Conservation (phyloP, 2,888 invertebrate genomes). For the Halictus quadricinctus region DNA sequence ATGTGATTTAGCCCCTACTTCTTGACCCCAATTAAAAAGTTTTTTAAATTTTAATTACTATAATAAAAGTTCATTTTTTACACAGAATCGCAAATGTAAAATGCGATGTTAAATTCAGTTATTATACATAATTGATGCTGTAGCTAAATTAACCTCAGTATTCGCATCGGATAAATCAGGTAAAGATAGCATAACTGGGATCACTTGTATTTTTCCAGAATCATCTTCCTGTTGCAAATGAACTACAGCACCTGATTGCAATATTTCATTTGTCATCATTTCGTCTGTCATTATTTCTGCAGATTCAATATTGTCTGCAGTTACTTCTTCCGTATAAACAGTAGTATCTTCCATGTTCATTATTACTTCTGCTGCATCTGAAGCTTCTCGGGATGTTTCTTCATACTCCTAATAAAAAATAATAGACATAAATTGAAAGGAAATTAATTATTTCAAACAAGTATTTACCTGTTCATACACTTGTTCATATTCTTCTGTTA, state of each 20-base stretch:
- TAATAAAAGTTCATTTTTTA: constrained; percentile 54
- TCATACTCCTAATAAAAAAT: constrained; percentile 77
- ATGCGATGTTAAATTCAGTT: constrained; percentile 65
- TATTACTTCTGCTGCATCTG: constrained; percentile 77
- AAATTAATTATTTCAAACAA: not conserved
- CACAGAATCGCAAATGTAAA: constrained; percentile 29
- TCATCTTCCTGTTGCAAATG: constrained; percentile 78
- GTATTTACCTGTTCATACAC: constrained; percentile 70
- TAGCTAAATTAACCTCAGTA: constrained; percentile 78
- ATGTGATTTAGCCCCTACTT: constrained; percentile 53
- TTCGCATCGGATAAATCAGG: constrained; percentile 78
- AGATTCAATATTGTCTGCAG: constrained; percentile 76
- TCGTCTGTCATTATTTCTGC: constrained; percentile 77
- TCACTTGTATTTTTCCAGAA: constrained; percentile 79
- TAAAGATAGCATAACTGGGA: constrained; percentile 79
- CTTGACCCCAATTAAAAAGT: constrained; percentile 47
- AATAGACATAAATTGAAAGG: not conserved
- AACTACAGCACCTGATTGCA: constrained; percentile 78
- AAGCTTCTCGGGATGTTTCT: constrained; percentile 77
- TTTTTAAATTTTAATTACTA: constrained; percentile 40
- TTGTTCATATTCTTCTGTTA: constrained; percentile 69
- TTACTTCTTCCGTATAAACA: constrained; percentile 81
- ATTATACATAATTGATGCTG: constrained; percentile 80
- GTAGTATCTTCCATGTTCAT: constrained; percentile 79
- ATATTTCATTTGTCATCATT: constrained; percentile 76